These are phyloP conservation scores for Acleris laterana DNA, from an alignment of 2,888 invertebrate species.

Conservation along the genomic window DNA sequence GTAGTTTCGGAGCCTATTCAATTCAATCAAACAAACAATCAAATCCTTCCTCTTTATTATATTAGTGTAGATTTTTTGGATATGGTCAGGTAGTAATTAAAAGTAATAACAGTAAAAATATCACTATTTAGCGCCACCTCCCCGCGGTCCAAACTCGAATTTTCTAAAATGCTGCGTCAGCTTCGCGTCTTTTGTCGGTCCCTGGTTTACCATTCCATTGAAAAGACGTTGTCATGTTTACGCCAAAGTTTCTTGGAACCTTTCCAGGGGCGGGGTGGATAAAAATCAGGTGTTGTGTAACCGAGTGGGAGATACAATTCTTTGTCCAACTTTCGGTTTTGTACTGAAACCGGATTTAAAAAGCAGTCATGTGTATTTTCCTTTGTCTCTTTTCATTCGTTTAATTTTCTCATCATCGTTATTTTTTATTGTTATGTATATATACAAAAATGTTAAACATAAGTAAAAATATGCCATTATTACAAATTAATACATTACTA, in stretches of 20 bases:
- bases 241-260: constrained; percentile 69
- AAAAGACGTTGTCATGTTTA: constrained; percentile 65
- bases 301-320: constrained; percentile 54
- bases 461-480: not conserved
- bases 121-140: constrained; percentile 32
- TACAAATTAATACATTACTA: too few species aligned
- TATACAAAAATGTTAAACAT: not conserved
- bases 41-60: too few species aligned
- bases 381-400: too few species aligned
- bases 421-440: too few species aligned
- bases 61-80: too few species aligned
- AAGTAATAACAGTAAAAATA: constrained; percentile 10
- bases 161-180: constrained; percentile 48
- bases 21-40: too few species aligned
- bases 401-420: too few species aligned
- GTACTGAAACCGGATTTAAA: constrained; percentile 5
- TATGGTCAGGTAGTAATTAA: too few species aligned
- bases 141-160: constrained; percentile 49
- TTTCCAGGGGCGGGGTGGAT: constrained; percentile 61
- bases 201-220: constrained; percentile 55
- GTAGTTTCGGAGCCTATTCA: too few species aligned
- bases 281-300: constrained; percentile 62
- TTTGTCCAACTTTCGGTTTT: not conserved
- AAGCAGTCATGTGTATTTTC: not conserved
- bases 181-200: constrained; percentile 47